Evolutionary conservation across 2,113 vertebrate genomes (phyloP).

Genomic region (Esox niger): DNA sequence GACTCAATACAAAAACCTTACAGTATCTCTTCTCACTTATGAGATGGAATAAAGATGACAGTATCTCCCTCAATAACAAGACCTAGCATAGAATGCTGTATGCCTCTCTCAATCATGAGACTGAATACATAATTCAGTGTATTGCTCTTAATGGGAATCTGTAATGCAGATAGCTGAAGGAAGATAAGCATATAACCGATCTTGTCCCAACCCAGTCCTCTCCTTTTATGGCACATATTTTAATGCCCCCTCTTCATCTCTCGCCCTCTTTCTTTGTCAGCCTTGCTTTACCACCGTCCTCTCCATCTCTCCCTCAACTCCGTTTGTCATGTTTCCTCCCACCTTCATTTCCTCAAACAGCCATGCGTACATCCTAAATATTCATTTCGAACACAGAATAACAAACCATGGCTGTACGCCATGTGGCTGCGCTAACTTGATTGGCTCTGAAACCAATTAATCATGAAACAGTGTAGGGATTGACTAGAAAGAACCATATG

Average conservation of each 20-base stretch:
- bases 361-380: constrained; percentile 33
- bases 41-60: too few relatives aligned
- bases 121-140: too few relatives aligned
- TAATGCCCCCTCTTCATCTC: background rate
- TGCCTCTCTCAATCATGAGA: too few relatives aligned
- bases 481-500: constrained; percentile 19
- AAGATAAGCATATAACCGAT: background rate
- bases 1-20: too few relatives aligned
- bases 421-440: constrained; percentile 49
- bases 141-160: too few relatives aligned
- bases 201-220: background rate
- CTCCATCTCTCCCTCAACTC: constrained; percentile 31
- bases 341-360: constrained; percentile 25
- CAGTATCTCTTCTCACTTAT: too few relatives aligned
- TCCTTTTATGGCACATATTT: too few relatives aligned
- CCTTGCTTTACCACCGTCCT: constrained; percentile 26
- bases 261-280: constrained; percentile 29
- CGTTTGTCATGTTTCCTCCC: constrained; percentile 28
- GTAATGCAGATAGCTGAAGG: background rate
- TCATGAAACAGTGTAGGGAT: constrained; percentile 48
- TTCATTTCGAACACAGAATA: constrained; percentile 67
- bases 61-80: too few relatives aligned
- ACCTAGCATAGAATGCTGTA: too few relatives aligned
- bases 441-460: constrained; percentile 64
- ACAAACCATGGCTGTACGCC: constrained; percentile 60